Evolutionary conservation across 1,140 invertebrate species (phyloP).

Genomic region (Drosophila carrolli): DNA sequence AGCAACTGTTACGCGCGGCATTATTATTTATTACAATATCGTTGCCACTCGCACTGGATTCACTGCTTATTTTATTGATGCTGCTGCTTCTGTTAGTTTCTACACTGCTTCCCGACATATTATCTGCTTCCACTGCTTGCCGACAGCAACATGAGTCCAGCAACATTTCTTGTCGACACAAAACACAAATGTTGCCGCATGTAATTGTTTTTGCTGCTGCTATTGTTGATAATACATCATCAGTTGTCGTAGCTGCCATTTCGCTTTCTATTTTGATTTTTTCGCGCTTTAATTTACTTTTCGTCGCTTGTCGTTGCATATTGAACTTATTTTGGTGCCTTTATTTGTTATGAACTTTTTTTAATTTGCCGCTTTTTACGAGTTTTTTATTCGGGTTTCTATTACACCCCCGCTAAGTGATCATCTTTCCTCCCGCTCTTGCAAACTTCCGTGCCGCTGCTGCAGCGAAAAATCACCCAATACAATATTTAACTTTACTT

Average conservation of each 20-base stretch:
- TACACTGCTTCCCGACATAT: constrained; percentile 28
- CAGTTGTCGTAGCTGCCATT: constrained; percentile 13
- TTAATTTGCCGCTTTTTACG: not conserved
- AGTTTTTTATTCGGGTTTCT: constrained; percentile 5
- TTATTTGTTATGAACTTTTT: constrained; percentile 14
- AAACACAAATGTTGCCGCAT: constrained; percentile 52
- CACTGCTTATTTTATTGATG: constrained; percentile 13
- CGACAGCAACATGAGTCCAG: constrained; percentile 48
- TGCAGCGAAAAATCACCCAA: constrained; percentile 15
- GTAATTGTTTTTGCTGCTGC: constrained; percentile 3
- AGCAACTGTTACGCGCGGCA: too few species aligned
- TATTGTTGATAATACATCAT: constrained; percentile 18
- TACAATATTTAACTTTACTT: constrained; percentile 13
- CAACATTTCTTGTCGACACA: constrained; percentile 51
- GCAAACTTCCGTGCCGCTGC: not conserved
- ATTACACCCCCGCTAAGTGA: constrained; percentile 54
- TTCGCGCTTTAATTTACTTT: constrained; percentile 20
- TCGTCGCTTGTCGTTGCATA: constrained; percentile 20
- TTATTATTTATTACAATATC: not conserved
- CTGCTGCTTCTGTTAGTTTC: not conserved
- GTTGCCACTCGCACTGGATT: not conserved
- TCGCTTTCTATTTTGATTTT: constrained; percentile 10
- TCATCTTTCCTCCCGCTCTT: constrained; percentile 44
- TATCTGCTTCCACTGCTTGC: constrained; percentile 52
- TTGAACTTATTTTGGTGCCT: constrained; percentile 39